Percentiles rank a stretch among this genome's conserved stretches.
Conservation (phyloP, 1,140 invertebrate genomes). For the Drosophila mauritiana region DNA sequence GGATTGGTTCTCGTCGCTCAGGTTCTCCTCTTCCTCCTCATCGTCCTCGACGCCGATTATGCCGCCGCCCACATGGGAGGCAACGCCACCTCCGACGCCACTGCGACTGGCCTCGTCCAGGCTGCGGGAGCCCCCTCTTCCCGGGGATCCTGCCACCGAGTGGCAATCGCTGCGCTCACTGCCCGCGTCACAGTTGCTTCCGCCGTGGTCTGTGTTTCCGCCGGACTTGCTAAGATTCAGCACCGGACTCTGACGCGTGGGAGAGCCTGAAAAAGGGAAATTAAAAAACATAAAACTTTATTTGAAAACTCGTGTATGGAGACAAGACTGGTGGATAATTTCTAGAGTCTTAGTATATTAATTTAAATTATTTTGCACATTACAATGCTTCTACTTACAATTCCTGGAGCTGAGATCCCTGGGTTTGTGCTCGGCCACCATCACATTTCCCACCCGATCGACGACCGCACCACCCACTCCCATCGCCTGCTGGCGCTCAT, state of each 20-base stretch:
- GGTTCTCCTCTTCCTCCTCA: conserved; percentile 91
- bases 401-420: conserved; percentile 93
- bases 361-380: too few species aligned
- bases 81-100: conserved; percentile 85
- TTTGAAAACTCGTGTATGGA: too few species aligned
- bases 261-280: conserved; percentile 88
- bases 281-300: too few species aligned
- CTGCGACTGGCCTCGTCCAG: conserved; percentile 84
- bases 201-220: conserved; percentile 85
- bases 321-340: too few species aligned
- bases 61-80: conserved; percentile 86
- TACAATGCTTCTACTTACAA: conserved; percentile 86
- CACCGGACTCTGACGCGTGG: conserved; percentile 95
- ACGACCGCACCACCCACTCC: conserved; percentile 83
- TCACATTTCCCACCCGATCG: conserved; percentile 84
- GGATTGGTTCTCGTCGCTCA: conserved; percentile 92
- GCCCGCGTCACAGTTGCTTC: conserved; percentile 86
- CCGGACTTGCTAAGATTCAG: conserved; percentile 95
- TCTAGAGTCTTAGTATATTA: too few species aligned
- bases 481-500: conserved; percentile 87
- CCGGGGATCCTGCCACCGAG: conserved; percentile 85
- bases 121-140: conserved; percentile 67
- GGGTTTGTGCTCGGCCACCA: conserved; percentile 89
- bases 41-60: conserved; percentile 85
- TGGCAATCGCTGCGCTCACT: conserved; percentile 86